Base-by-base conservation (phyloP, 2,888 invertebrate species). In the Tachina grossa region DNA sequence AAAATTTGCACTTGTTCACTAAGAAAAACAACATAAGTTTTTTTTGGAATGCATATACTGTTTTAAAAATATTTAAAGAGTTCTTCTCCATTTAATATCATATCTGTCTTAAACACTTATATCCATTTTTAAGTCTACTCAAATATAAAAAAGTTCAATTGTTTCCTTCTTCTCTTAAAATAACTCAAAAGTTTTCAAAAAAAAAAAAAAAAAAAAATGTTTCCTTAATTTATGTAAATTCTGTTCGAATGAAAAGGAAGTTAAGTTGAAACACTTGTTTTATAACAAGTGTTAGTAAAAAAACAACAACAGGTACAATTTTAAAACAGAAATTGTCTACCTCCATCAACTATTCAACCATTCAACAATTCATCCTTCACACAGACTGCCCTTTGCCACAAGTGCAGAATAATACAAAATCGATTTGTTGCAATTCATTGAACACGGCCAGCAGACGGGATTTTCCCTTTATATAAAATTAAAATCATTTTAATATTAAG, bases 361-460 rank as follows among this genome's bases (percentile, higher is more conserved):
- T 49, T n/a, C 53, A 16, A 1, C 53, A 16, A 8, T 49, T 13
- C 51, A n/a, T 10, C 13, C 39, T 5, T 55, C 39, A 59, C 19
- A n/a, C n/a, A 4, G 4, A 8, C 2, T 47, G 31, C 53, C 19
- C n/a, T 57, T 16, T 5, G 51, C 69, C 22, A n/a, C 22, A 66
- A 59, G 49, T 59, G 43, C 43, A 51, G 22, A 69, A 61, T n/a
- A 69, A 69, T 61, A 43, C 51, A 61, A 47, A 72, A 63, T 59
- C 51, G 22, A 61, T 72, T 81, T 75, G 45, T 68, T 45, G 19
- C 68, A 75, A 75, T 61, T 81, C 74, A 75, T 75, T 81, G 59
- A 75, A 75, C 68, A 80, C 16, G 61, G n/a, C 53, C 9, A 39
- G 61, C 59, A 51, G 47, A 22, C 41, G 8, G 43, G 19, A 4